Conservation (phyloP, 2,113 vertebrate genomes). For the Oryzias woworae region DNA sequence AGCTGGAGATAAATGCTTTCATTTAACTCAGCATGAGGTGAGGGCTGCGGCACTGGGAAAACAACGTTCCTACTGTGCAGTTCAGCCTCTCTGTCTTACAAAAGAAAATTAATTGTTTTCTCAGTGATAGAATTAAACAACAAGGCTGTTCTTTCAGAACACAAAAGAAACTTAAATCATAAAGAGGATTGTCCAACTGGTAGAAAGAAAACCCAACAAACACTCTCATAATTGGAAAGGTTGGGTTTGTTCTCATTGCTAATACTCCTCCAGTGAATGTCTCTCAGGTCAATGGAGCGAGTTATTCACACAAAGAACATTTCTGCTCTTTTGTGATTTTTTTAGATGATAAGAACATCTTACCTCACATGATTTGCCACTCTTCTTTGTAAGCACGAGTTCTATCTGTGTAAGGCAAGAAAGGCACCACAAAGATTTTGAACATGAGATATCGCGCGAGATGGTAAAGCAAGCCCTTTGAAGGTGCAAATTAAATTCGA, state of each 20-base stretch:
- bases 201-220: conserved; percentile 12
- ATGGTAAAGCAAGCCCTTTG: conserved; percentile 30
- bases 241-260: conserved; percentile 33
- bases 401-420: conserved; percentile 10
- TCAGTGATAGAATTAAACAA: conserved; percentile 37
- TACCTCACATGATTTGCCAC: conserved; percentile 14
- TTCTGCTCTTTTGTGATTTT: conserved; percentile 31
- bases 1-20: conserved; percentile 67
- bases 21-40: conserved; percentile 75
- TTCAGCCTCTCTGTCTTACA: conserved; percentile 47
- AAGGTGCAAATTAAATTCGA: conserved; percentile 1
- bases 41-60: conserved; percentile 47
- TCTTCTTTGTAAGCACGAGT: conserved; percentile 22
- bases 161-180: conserved; percentile 8
- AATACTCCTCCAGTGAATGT: conserved; percentile 38
- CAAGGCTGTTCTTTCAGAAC: background rate
- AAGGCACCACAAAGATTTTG: conserved; percentile 24
- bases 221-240: conserved; percentile 32
- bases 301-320: no score
- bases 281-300: conserved; percentile 27
- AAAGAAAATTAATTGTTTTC: conserved; percentile 51
- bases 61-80: conserved; percentile 60
- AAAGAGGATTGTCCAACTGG: conserved; percentile 11
- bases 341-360: conserved; percentile 34
- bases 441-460: conserved; percentile 42